These are phyloP conservation scores for Caenorhabditis sp. DNA, from an alignment of 2,888 invertebrate species.

Conservation along the genomic window DNA sequence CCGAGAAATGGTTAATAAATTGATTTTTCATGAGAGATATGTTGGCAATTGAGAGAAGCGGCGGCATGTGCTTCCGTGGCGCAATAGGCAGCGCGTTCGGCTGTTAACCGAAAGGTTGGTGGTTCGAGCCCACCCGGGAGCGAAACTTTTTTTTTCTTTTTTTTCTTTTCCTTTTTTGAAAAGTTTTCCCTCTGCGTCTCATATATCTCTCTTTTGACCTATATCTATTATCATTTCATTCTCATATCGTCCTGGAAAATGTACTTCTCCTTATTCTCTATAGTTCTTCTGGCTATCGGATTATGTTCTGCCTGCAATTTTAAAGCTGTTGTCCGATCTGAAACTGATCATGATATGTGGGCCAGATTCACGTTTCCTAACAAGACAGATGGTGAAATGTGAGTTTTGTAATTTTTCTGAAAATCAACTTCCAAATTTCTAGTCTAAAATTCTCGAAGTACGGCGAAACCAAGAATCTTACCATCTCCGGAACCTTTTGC, in stretches of 20 bases:
- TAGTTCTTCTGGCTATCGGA: not conserved
- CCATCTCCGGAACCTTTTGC: not conserved
- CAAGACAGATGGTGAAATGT: not conserved
- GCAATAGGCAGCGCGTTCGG: conserved; percentile 79
- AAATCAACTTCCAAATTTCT: not conserved
- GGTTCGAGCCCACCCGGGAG: conserved; percentile 68
- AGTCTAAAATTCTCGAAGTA: conserved; percentile 5
- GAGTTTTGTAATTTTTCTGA: not conserved
- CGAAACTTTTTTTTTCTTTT: conserved; percentile 28
- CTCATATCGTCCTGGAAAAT: too few species aligned
- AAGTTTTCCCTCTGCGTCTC: too few species aligned
- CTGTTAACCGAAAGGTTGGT: conserved; percentile 69
- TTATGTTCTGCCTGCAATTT: not conserved
- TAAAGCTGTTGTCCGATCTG: not conserved
- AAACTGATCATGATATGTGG: not conserved
- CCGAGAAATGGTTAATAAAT: too few species aligned
- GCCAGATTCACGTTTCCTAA: not conserved
- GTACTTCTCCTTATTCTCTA: not conserved
- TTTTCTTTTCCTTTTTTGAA: too few species aligned
- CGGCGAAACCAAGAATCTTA: not conserved
- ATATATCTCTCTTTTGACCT: not conserved
- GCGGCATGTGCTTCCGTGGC: conserved; percentile 51
- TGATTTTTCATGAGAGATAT: too few species aligned
- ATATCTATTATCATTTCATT: not conserved
- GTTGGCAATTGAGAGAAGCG: not conserved